Conservation (phyloP, 37 sponge, comb jelly and placozoan genomes). For the Haliclona indistincta region DNA sequence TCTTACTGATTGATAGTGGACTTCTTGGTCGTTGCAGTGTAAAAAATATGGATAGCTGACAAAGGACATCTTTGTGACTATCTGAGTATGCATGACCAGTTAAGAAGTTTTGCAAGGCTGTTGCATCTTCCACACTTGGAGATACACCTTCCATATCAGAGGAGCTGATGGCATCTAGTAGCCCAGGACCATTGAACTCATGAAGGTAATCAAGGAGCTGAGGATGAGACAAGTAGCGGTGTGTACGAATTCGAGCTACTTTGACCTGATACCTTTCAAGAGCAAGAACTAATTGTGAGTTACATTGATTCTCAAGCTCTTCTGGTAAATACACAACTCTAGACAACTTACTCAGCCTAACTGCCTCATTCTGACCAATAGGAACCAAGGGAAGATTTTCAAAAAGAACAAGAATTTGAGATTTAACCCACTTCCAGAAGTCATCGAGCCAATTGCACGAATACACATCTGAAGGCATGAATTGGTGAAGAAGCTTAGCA, state of each 20-base stretch:
- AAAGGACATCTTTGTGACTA: not conserved
- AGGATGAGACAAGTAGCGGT: not conserved
- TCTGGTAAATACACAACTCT: not conserved
- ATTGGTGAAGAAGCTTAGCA: constrained; percentile 3
- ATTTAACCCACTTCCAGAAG: constrained; percentile 42
- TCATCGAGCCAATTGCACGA: constrained; percentile 7
- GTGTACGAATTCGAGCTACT: not conserved
- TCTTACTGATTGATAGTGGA: not conserved
- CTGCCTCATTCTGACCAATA: not conserved
- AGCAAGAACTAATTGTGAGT: not conserved
- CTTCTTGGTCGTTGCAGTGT: not conserved
- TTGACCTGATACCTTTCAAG: not conserved
- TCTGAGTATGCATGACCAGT: not conserved
- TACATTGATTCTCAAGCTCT: not conserved
- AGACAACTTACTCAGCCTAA: not conserved
- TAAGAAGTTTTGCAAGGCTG: not conserved
- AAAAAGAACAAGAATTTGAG: not conserved
- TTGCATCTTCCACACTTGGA: not conserved
- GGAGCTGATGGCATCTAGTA: constrained; percentile 16
- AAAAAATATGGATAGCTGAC: not conserved
- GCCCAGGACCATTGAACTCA: not conserved
- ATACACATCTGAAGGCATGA: constrained; percentile 5
- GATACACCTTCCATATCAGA: not conserved
- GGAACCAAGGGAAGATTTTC: constrained; percentile 4
- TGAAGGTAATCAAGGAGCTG: not conserved